Conservation (phyloP, 2,113 vertebrate species). For the Centropus bengalensis region DNA sequence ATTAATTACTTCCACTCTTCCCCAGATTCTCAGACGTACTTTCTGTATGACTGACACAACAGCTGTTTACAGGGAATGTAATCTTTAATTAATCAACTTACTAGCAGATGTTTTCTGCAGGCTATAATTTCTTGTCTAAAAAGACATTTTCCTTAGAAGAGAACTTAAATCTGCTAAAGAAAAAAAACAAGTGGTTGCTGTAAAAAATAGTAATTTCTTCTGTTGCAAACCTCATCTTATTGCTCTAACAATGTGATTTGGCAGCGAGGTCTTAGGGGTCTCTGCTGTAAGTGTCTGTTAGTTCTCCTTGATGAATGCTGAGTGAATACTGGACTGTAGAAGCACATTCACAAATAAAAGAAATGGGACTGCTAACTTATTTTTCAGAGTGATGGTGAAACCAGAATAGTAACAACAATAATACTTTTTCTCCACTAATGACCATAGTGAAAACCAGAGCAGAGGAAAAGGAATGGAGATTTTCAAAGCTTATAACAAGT, state of each 20-base stretch:
- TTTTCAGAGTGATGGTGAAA: not conserved
- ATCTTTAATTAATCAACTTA: slow-evolving; percentile 21
- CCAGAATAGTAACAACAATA: not conserved
- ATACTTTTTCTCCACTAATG: not conserved
- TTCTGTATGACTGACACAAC: not conserved
- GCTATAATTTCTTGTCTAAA: slow-evolving; percentile 9
- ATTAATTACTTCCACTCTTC: not conserved
- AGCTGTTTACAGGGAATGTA: not conserved
- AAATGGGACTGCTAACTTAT: not conserved
- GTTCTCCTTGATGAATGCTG: not conserved
- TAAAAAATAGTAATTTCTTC: not conserved
- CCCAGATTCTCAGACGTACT: not conserved
- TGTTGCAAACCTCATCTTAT: not conserved
- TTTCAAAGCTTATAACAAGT: not conserved
- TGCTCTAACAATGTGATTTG: not conserved
- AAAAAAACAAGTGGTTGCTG: not conserved
- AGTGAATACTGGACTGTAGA: not conserved
- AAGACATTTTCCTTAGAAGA: not conserved
- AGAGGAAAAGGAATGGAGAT: not conserved
- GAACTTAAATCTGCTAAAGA: not conserved
- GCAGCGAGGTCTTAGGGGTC: not conserved
- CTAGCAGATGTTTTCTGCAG: not conserved
- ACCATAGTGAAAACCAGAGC: not conserved
- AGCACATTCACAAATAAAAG: not conserved
- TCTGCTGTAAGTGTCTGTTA: not conserved